phyloP scores from a whole-genome alignment of 2,113 vertebrate genomes.

The Brachypodius melanocephalos region DNA sequence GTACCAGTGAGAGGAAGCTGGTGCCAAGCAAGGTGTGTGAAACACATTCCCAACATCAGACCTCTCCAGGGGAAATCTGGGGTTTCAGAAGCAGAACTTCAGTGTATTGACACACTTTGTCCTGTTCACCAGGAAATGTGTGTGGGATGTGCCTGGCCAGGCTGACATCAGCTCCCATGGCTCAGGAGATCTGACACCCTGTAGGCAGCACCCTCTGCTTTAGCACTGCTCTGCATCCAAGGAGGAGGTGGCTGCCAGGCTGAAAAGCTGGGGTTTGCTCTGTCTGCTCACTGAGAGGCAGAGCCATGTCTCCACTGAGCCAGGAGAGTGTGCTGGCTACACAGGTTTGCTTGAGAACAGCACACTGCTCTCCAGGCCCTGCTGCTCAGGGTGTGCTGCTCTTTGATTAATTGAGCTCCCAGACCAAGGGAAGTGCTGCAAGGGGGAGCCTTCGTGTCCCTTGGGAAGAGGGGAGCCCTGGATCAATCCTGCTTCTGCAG shows the following conservation, averaged over 20 bases:
- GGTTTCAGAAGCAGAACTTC: background rate
- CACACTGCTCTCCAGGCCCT: background rate
- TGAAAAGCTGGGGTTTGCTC: rapidly evolving
- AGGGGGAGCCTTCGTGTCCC: background rate
- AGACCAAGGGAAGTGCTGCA: background rate
- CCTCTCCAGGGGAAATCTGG: background rate
- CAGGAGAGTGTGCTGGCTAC: conserved; percentile 57
- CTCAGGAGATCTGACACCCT: background rate
- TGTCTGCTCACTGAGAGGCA: background rate
- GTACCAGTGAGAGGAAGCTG: background rate
- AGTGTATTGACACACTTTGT: background rate
- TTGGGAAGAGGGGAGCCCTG: background rate
- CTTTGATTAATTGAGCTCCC: background rate
- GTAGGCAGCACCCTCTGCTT: background rate
- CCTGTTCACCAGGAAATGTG: background rate
- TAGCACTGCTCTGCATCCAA: background rate
- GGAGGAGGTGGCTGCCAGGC: background rate
- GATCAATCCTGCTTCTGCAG: background rate
- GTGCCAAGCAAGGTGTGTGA: background rate
- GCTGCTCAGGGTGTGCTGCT: background rate
- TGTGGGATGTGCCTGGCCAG: background rate
- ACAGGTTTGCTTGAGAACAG: background rate
- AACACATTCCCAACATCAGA: background rate
- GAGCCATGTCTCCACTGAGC: background rate
- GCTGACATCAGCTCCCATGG: background rate